Evolutionary conservation across 2,113 vertebrate species (phyloP).

Genomic region (Cavia porcellus): DNA sequence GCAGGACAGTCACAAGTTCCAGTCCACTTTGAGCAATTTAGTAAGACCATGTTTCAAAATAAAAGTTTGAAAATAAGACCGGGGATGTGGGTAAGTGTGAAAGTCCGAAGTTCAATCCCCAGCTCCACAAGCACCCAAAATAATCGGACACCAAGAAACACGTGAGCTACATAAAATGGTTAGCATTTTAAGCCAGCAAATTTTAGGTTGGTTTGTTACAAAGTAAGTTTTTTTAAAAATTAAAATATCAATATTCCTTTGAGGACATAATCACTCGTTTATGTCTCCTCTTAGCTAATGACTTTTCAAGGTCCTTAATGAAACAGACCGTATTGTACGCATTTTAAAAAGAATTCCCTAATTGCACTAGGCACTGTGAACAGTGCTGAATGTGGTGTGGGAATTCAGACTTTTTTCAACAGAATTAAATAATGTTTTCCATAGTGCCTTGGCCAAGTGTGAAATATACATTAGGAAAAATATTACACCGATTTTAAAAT

Average conservation of each 20-base stretch:
- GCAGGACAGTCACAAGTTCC: background rate
- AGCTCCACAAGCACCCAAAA: background rate
- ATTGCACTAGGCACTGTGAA: background rate
- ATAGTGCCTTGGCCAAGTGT: background rate
- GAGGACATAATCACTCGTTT: constrained; percentile 41
- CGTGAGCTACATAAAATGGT: background rate
- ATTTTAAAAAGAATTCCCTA: constrained; percentile 21
- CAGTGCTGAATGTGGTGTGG: background rate
- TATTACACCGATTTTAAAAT: constrained; percentile 54
- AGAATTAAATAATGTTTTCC: constrained; percentile 63
- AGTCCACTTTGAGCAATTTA: background rate
- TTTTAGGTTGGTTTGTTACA: constrained; percentile 20
- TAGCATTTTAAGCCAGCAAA: background rate
- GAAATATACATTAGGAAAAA: constrained; percentile 59
- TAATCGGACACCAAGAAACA: background rate
- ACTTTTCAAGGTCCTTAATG: constrained; percentile 44
- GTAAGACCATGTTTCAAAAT: background rate
- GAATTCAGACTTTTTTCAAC: background rate
- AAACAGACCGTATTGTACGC: background rate
- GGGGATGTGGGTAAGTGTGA: background rate
- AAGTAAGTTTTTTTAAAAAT: background rate
- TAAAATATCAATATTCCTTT: constrained; percentile 33
- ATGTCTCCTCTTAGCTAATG: constrained; percentile 44
- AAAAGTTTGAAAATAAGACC: background rate
- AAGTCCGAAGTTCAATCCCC: background rate